Conservation (phyloP, 1,140 invertebrate species). For the Brachionus rotundiformis region DNA sequence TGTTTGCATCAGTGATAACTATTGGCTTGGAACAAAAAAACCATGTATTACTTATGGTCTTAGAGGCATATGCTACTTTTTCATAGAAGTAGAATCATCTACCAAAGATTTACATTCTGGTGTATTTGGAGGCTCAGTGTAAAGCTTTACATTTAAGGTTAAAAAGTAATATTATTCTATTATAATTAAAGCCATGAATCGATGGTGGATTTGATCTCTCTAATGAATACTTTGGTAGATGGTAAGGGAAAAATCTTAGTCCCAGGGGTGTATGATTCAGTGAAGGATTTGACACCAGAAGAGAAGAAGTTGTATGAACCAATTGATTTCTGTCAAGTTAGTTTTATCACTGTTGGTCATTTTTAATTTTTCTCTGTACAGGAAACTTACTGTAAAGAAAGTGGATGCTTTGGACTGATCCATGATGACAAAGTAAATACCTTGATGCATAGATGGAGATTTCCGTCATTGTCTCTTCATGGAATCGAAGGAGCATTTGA, state of each 20-base stretch:
- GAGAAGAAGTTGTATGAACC: slow-evolving; percentile 68
- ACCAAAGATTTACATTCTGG: slow-evolving; percentile 92
- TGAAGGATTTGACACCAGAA: slow-evolving; percentile 72
- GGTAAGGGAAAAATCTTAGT: slow-evolving; percentile 59
- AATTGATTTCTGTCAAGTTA: slow-evolving; percentile 31
- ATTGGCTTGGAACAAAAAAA: slow-evolving; percentile 93
- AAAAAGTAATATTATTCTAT: background rate
- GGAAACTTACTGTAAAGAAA: slow-evolving; percentile 18
- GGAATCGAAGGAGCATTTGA: slow-evolving; percentile 84
- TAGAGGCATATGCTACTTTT: slow-evolving; percentile 86
- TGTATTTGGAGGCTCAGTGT: slow-evolving; percentile 81
- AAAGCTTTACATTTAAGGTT: slow-evolving; percentile 51
- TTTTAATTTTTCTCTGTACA: background rate
- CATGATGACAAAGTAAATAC: slow-evolving; percentile 66
- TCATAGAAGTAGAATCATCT: slow-evolving; percentile 83
- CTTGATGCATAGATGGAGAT: slow-evolving; percentile 86
- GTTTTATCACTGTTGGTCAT: background rate
- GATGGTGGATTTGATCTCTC: slow-evolving; percentile 60
- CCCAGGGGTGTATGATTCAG: slow-evolving; percentile 59
- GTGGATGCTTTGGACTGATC: slow-evolving; percentile 1
- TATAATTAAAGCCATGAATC: slow-evolving; percentile 63
- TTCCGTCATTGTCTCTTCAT: slow-evolving; percentile 57
- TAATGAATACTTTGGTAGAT: slow-evolving; percentile 60
- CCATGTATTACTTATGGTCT: slow-evolving; percentile 96
- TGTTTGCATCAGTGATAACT: slow-evolving; percentile 97